Conservation (phyloP, 1,140 invertebrate genomes). For the Pseudomyrmex dendroicus region DNA sequence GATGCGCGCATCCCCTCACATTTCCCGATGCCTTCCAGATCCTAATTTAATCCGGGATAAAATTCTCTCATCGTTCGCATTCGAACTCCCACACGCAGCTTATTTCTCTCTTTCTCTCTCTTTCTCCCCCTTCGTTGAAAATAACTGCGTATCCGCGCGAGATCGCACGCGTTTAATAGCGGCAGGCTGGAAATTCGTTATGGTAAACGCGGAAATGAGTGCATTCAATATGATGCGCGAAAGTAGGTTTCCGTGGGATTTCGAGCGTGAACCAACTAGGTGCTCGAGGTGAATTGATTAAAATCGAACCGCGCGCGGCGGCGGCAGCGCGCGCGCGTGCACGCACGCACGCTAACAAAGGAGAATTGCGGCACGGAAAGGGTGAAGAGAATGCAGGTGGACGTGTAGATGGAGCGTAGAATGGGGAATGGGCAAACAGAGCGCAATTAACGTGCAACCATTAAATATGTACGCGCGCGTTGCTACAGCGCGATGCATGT, state of each 20-base stretch:
- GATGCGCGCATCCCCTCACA: too few relatives aligned
- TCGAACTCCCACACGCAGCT: background rate
- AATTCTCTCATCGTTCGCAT: background rate
- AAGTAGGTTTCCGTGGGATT: conserved; percentile 66
- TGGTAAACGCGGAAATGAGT: conserved; percentile 46
- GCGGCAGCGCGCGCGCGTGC: background rate
- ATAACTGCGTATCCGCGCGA: background rate
- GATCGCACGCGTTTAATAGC: background rate
- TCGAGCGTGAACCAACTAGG: conserved; percentile 75
- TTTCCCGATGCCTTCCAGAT: too few relatives aligned
- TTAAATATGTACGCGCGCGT: conserved; percentile 82
- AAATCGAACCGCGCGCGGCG: conserved; percentile 78
- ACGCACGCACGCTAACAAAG: conserved; percentile 69
- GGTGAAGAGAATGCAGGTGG: conserved; percentile 66
- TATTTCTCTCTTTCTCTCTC: too few relatives aligned
- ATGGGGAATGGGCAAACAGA: conserved; percentile 80
- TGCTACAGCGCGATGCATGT: conserved; percentile 69
- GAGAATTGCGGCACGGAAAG: conserved; percentile 66
- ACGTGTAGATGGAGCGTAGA: conserved; percentile 66
- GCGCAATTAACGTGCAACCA: conserved; percentile 82
- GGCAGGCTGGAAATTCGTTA: background rate
- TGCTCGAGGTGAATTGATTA: conserved; percentile 80
- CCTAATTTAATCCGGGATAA: too few relatives aligned
- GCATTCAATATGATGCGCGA: conserved; percentile 33
- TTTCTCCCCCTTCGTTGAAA: background rate